phyloP scores from a whole-genome alignment of 2,797 vertebrate species.

The Sarcophilus harrisii region DNA sequence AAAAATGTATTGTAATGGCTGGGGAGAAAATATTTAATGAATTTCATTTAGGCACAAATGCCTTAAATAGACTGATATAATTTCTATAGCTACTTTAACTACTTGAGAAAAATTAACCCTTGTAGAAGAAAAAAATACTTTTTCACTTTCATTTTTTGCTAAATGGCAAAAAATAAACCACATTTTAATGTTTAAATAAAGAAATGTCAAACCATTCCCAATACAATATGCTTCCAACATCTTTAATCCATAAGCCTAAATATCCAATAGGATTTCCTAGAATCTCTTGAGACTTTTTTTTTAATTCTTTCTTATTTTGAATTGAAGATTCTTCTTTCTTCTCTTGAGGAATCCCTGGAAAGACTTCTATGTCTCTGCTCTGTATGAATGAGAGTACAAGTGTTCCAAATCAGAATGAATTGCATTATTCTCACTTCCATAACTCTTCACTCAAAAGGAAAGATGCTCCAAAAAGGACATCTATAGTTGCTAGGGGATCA shows the following conservation, averaged over 20 bases:
- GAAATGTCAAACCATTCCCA: slow-evolving; percentile 24
- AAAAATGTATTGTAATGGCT: slow-evolving; percentile 40
- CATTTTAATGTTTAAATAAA: not conserved
- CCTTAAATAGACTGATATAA: slow-evolving; percentile 13
- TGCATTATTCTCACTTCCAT: not conserved
- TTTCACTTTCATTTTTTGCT: slow-evolving; percentile 7
- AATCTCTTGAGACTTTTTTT: not conserved
- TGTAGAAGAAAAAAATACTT: slow-evolving; percentile 19
- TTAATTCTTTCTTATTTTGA: not conserved
- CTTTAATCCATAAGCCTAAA: slow-evolving; percentile 1
- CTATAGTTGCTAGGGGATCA: not conserved
- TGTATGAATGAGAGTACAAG: not conserved
- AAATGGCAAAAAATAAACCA: not conserved
- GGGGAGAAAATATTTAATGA: slow-evolving; percentile 52
- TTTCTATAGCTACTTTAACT: slow-evolving; percentile 65
- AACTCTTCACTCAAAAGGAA: not conserved
- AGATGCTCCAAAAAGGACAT: not conserved
- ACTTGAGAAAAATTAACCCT: slow-evolving; percentile 3
- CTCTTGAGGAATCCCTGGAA: not conserved
- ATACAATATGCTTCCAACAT: not conserved
- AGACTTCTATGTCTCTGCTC: not conserved
- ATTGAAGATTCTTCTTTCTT: not conserved
- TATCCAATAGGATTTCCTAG: not conserved
- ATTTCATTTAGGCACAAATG: slow-evolving; percentile 7
- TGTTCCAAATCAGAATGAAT: not conserved